Percentiles rank a stretch among this genome's conserved stretches.
Conservation (phyloP, 1,140 invertebrate genomes). For the Anastatus disparis region DNA sequence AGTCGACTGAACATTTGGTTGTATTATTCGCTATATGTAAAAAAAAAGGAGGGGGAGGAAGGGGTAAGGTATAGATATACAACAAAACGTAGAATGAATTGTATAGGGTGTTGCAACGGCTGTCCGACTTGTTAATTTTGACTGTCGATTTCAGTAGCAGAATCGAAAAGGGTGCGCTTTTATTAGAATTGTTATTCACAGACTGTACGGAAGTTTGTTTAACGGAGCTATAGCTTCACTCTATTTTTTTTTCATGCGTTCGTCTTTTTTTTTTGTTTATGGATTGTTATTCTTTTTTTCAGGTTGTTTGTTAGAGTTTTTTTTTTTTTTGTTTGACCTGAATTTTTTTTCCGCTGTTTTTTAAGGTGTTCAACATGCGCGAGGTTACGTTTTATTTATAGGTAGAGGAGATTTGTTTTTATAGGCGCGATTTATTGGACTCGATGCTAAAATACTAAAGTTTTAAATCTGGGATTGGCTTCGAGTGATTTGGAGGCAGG, state of each 20-base stretch:
- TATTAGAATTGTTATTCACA: not conserved
- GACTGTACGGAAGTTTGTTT: not conserved
- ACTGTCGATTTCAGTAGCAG: slow-evolving; percentile 15
- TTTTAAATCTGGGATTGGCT: slow-evolving; percentile 12
- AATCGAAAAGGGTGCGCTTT: not conserved
- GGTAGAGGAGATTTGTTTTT: not conserved
- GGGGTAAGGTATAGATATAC: too few species aligned
- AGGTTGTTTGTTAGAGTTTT: too few species aligned
- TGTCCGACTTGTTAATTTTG: slow-evolving; percentile 27
- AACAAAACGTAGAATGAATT: too few species aligned
- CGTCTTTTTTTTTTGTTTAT: not conserved
- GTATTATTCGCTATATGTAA: not conserved
- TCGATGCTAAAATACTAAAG: too few species aligned
- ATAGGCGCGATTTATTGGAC: slow-evolving; percentile 6
- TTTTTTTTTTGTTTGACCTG: not conserved
- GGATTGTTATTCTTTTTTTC: not conserved
- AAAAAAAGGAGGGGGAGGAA: too few species aligned
- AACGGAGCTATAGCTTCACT: not conserved
- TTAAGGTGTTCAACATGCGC: too few species aligned
- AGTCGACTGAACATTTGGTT: not conserved
- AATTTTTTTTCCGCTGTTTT: not conserved
- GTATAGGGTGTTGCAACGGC: not conserved
- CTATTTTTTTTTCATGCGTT: too few species aligned
- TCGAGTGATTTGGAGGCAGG: too few species aligned
- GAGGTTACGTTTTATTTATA: not conserved